A percentile compares a stretch with the other conserved stretches of the same genome.
Evolutionary conservation across 2,888 invertebrate genomes (phyloP).

Genomic region (Ormyrus nitidulus): DNA sequence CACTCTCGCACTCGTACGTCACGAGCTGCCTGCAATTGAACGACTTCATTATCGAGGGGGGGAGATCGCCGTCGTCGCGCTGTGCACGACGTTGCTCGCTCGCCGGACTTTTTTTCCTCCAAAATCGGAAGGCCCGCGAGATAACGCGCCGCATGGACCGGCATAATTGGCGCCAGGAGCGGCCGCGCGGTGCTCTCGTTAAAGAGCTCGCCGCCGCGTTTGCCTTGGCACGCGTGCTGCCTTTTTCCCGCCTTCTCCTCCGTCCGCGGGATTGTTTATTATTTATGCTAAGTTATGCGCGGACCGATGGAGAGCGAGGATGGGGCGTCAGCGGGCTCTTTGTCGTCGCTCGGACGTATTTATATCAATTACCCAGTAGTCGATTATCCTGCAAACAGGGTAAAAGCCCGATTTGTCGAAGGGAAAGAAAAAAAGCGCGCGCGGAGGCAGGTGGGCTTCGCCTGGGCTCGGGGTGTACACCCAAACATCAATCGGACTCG

Average conservation of each 20-base stretch:
- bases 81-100: too few species aligned
- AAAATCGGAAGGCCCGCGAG: too few species aligned
- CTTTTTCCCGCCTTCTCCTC: too few species aligned
- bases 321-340: slow-evolving; percentile 60
- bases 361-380: slow-evolving; percentile 73
- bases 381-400: slow-evolving; percentile 70
- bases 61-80: background rate
- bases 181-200: slow-evolving; percentile 6
- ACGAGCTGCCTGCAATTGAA: background rate
- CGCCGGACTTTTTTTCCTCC: background rate
- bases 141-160: too few species aligned
- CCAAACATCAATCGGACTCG: slow-evolving; percentile 74
- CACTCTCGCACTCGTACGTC: slow-evolving; percentile 36
- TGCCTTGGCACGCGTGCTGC: slow-evolving; percentile 68
- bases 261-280: slow-evolving; percentile 73
- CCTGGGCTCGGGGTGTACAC: slow-evolving; percentile 33
- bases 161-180: background rate
- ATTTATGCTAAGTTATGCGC: slow-evolving; percentile 75
- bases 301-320: background rate
- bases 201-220: slow-evolving; percentile 62
- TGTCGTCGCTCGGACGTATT: slow-evolving; percentile 65
- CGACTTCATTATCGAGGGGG: background rate
- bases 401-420: slow-evolving; percentile 64
- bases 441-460: slow-evolving; percentile 29
- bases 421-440: background rate